Percentiles rank a stretch among this genome's conserved stretches.
These are phyloP conservation scores for Heliconius erato DNA, from an alignment of 2,888 invertebrate genomes.

Conservation along the genomic window DNA sequence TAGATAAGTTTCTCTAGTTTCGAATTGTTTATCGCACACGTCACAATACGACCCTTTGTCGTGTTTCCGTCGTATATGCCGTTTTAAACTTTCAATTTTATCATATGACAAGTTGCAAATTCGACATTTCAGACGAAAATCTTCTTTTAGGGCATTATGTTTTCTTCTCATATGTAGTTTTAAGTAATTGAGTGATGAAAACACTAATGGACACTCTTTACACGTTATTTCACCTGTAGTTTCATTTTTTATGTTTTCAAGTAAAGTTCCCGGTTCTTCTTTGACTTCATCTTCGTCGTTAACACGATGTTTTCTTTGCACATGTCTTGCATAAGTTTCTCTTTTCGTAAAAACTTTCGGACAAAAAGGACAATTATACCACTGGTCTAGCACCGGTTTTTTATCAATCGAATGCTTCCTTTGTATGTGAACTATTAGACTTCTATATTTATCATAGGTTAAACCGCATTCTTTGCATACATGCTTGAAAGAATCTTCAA, in stretches of 20 bases:
- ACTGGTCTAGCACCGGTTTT: conserved; percentile 65
- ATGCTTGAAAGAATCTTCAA: conserved; percentile 73
- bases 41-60: conserved; percentile 72
- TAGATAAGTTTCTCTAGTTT: conserved; percentile 68
- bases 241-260: conserved; percentile 63
- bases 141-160: conserved; percentile 74
- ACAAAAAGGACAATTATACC: conserved; percentile 77
- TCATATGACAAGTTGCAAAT: conserved; percentile 80
- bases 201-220: conserved; percentile 74
- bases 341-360: conserved; percentile 73
- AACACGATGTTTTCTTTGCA: conserved; percentile 75
- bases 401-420: conserved; percentile 69
- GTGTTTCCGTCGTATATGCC: conserved; percentile 78
- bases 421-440: conserved; percentile 74
- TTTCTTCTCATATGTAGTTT: conserved; percentile 80
- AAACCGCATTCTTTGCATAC: conserved; percentile 74
- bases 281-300: conserved; percentile 62
- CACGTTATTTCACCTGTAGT: conserved; percentile 75
- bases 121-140: conserved; percentile 76
- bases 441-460: conserved; percentile 77
- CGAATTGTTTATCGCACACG: conserved; percentile 76
- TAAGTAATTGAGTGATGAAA: conserved; percentile 73
- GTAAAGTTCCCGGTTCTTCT: conserved; percentile 53
- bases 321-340: conserved; percentile 78
- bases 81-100: conserved; percentile 79